phyloP scores from a whole-genome alignment of 1,140 invertebrate genomes.

The Microplitis demolitor region DNA sequence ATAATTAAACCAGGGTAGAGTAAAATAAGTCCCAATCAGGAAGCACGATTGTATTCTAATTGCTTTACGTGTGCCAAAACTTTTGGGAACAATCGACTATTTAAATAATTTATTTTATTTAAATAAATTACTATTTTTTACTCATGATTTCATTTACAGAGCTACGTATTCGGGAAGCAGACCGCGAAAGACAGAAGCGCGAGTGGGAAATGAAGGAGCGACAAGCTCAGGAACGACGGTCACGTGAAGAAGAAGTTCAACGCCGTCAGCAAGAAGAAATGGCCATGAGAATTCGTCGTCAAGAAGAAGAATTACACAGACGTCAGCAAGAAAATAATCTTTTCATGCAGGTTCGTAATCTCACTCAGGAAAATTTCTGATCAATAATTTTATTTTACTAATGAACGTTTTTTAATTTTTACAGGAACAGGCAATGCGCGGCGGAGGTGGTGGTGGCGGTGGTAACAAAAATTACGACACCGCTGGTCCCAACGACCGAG shows the following conservation, averaged over 20 bases:
- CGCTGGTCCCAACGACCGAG: conserved; percentile 52
- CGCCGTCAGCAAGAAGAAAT: conserved; percentile 77
- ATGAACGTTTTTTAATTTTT: conserved; percentile 27
- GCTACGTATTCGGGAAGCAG: conserved; percentile 82
- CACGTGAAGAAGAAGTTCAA: conserved; percentile 73
- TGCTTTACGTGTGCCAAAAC: conserved; percentile 46
- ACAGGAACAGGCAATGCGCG: conserved; percentile 58
- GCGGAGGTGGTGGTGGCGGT: conserved; percentile 35
- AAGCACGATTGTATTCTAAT: conserved; percentile 48
- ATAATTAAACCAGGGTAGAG: conserved; percentile 44
- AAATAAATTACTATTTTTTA: conserved; percentile 1
- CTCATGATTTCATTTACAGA: conserved; percentile 60
- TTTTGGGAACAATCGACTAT: conserved; percentile 39
- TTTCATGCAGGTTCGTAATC: conserved; percentile 71
- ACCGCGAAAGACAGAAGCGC: conserved; percentile 83
- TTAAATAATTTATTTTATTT: background rate
- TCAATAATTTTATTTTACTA: background rate
- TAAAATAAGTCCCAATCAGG: conserved; percentile 48
- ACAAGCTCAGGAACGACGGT: conserved; percentile 80
- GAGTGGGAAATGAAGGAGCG: conserved; percentile 88
- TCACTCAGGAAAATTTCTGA: too few species aligned
- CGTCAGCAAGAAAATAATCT: conserved; percentile 81
- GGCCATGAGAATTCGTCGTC: conserved; percentile 72
- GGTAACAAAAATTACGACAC: conserved; percentile 56
- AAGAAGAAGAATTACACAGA: conserved; percentile 82